phyloP scores from a whole-genome alignment of 2,888 invertebrate genomes.

The Anthophora plumipes region DNA sequence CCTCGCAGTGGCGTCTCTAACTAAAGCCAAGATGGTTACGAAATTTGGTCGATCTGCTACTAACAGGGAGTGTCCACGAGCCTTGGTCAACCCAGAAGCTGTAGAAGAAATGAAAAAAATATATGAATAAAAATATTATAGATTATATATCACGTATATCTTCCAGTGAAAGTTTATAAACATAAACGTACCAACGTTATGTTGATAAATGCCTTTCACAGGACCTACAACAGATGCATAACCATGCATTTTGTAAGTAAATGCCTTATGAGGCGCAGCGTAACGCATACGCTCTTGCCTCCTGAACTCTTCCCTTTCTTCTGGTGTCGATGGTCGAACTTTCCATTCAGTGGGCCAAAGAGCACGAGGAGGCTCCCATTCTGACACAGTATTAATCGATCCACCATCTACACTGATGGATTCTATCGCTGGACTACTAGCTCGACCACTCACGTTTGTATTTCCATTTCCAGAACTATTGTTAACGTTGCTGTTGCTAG shows the following conservation, averaged over 20 bases:
- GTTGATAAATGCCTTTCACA: constrained; percentile 91
- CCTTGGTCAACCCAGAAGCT: constrained; percentile 85
- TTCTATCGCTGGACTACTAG: constrained; percentile 74
- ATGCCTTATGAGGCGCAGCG: constrained; percentile 95
- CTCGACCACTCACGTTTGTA: constrained; percentile 41
- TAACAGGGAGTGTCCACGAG: constrained; percentile 94
- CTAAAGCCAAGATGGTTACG: constrained; percentile 95
- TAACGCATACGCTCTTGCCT: constrained; percentile 93
- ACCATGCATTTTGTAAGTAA: constrained; percentile 95
- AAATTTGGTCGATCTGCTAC: constrained; percentile 94
- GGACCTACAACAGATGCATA: constrained; percentile 94
- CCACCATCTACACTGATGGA: constrained; percentile 75
- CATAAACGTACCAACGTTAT: constrained; percentile 85
- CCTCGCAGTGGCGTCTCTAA: constrained; percentile 97
- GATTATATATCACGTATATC: not conserved
- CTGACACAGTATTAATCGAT: constrained; percentile 75
- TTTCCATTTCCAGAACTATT: constrained; percentile 41
- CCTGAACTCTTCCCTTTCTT: constrained; percentile 92
- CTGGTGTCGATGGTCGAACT: constrained; percentile 91
- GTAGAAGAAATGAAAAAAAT: not conserved
- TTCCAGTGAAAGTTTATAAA: not conserved
- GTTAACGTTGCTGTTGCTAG: constrained; percentile 51
- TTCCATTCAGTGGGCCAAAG: constrained; percentile 93
- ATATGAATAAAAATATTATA: not conserved
- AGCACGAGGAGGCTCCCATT: constrained; percentile 85